Evolutionary conservation across 2,888 invertebrate species (phyloP), one percentile per base, ranked within the genome.

Genomic region (Carcina quercana): DNA sequence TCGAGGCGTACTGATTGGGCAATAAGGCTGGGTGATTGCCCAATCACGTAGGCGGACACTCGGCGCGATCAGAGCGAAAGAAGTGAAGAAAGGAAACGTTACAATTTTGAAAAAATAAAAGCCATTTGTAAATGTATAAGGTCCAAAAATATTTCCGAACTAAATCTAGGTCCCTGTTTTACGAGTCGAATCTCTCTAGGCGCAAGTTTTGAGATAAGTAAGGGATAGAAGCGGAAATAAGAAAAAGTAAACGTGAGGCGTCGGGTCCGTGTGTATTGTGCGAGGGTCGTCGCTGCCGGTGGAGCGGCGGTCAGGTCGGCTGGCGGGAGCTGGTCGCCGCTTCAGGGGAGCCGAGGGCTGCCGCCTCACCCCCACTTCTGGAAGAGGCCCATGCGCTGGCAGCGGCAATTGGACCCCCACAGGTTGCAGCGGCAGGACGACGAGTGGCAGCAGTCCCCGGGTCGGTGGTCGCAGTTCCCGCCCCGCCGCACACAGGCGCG

Each of bases 331-430:
- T 65, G 74, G 65, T 56, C 71, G 69, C 66, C 65, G 74, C 71
- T 66, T 64, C 68, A 64, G 53, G 46, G 63, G 59, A 63, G 59
- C 59, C 56, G 46, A 36, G 35, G 33, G 15, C 31, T 28, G 40
- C 24, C 29, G 28, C 20, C 43, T 62, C 85, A 91, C 68, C 92
- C 92, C 91, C 93, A 93, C 80, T 93, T 92, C 70, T 94, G 94
- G 87, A 94, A 94, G 63, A 94, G 88, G 39, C 95, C 94, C 89
- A 92, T 90, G 53, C 94, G 89, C 74, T 94, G 94, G 74, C 94
- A 95, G 58, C 91, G 88, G 74, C 94, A 94, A 85, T 95, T 94
- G 65, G 92, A 90, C 38, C 94, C 94, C 94, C 94, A 95, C 30
- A 94, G 86, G 75, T 94, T 94, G 87, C 94, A 95, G 43, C 94